phyloP scores from a whole-genome alignment of 2,113 vertebrate genomes.

The Spermophilus dauricus region DNA sequence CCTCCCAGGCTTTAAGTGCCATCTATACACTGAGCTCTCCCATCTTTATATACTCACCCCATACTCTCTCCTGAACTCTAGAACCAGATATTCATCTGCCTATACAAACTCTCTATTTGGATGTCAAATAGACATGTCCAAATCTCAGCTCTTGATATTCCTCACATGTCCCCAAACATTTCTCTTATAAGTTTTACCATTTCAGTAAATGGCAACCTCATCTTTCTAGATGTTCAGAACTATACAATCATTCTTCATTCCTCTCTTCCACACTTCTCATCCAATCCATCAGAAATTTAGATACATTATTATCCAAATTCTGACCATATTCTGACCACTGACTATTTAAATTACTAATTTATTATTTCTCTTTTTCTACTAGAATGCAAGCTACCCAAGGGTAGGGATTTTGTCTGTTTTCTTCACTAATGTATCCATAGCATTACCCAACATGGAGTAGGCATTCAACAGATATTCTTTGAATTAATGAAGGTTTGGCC shows the following conservation, averaged over 20 bases:
- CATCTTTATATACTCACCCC: not conserved
- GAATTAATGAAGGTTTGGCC: not conserved
- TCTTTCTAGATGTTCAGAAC: not conserved
- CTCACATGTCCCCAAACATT: not conserved
- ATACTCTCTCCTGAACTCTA: not conserved
- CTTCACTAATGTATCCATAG: not conserved
- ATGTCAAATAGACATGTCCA: not conserved
- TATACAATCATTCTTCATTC: not conserved
- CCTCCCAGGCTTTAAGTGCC: not conserved
- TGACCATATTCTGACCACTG: conserved; percentile 15
- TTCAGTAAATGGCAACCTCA: not conserved
- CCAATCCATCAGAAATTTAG: conserved; percentile 8
- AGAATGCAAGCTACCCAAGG: not conserved
- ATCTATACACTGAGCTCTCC: not conserved
- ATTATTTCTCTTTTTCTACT: not conserved
- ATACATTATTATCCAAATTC: not conserved
- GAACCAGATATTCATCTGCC: not conserved
- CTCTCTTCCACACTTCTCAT: not conserved
- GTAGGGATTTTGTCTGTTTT: conserved; percentile 20
- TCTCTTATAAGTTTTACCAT: not conserved
- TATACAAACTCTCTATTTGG: not conserved
- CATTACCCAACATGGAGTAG: not conserved
- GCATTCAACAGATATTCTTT: not conserved
- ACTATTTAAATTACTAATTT: conserved; percentile 7
- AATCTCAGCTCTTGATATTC: not conserved